phyloP scores from a whole-genome alignment of 2,888 invertebrate species.

The Bibio marci region DNA sequence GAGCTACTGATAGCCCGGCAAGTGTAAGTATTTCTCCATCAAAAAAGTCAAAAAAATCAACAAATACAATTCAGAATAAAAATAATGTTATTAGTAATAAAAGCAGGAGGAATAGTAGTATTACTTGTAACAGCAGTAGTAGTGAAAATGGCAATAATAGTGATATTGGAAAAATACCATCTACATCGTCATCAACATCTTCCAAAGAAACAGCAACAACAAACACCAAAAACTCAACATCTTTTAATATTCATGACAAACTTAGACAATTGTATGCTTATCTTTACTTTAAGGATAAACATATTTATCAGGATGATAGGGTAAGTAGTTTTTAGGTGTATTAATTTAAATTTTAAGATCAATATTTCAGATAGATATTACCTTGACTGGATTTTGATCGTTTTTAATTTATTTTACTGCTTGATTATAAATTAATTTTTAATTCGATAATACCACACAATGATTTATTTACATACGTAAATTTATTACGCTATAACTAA shows the following conservation, averaged over 20 bases:
- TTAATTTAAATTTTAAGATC: too few species aligned
- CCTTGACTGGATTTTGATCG: too few species aligned
- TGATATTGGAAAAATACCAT: background rate
- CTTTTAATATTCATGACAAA: constrained; percentile 27
- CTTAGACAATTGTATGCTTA: constrained; percentile 26
- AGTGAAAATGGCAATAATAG: background rate
- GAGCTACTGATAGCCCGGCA: too few species aligned
- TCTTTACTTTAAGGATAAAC: constrained; percentile 16
- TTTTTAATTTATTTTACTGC: too few species aligned
- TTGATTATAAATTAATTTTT: too few species aligned
- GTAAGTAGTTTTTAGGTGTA: constrained; percentile 15
- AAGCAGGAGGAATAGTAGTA: background rate
- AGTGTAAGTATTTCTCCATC: background rate
- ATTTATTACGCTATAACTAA: too few species aligned
- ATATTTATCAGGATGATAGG: constrained; percentile 27
- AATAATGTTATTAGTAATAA: background rate
- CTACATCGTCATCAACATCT: too few species aligned
- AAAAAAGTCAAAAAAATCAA: constrained; percentile 1
- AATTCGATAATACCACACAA: too few species aligned
- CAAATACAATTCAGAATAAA: background rate
- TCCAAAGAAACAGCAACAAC: too few species aligned
- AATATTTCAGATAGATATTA: too few species aligned
- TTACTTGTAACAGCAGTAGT: background rate
- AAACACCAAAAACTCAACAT: too few species aligned
- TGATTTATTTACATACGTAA: too few species aligned